Percentiles rank a stretch among this genome's conserved stretches.
Evolutionary conservation across 2,797 vertebrate species (phyloP).

Genomic region (Crypturellus tataupa): DNA sequence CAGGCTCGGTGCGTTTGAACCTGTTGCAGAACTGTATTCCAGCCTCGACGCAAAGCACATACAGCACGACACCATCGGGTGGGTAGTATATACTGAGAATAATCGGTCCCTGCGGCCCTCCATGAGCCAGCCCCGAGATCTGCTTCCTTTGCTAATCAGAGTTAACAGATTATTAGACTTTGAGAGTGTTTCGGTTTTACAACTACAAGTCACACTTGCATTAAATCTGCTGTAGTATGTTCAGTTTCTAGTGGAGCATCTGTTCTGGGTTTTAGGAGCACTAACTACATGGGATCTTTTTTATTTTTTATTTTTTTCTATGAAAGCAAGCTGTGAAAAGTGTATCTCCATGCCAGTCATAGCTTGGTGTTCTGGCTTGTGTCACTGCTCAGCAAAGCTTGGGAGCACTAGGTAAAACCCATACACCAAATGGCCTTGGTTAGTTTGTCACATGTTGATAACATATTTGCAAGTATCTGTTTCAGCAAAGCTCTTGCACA

Average conservation of each 20-base stretch:
- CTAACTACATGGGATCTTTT: neutral
- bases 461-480: neutral
- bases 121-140: neutral
- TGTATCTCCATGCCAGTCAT: neutral
- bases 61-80: constrained; percentile 99
- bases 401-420: neutral
- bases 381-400: neutral
- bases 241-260: fast-evolving
- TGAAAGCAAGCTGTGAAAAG: neutral
- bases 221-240: fast-evolving
- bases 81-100: constrained; percentile 83
- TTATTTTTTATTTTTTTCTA: neutral
- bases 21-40: constrained; percentile 94
- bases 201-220: neutral
- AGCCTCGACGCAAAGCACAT: constrained; percentile 98
- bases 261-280: neutral
- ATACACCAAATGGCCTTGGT: neutral
- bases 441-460: neutral
- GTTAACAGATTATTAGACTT: neutral
- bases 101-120: neutral
- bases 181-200: neutral
- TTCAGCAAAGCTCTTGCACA: neutral
- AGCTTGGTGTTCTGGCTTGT: neutral
- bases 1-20: constrained; percentile 93
- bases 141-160: neutral